These are phyloP conservation scores for Phorcus lineatus DNA, from an alignment of 2,888 invertebrate species.

Conservation along the genomic window DNA sequence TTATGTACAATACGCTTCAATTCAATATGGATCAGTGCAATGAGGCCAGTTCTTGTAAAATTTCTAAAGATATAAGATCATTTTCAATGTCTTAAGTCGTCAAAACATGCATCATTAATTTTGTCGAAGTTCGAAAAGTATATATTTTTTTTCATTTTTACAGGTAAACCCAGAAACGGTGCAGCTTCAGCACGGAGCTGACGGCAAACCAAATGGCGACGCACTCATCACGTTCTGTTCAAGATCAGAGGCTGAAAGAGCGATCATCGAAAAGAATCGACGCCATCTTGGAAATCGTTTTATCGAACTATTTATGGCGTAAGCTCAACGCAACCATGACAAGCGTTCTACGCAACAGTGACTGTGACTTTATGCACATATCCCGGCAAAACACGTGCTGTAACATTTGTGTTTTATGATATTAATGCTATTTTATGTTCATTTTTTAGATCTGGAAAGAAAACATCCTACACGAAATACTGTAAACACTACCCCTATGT, in stretches of 20 bases:
- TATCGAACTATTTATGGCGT: slow-evolving; percentile 76
- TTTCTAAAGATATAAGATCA: too few relatives aligned
- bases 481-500: too few relatives aligned
- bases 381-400: neutral
- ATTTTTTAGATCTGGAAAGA: too few relatives aligned
- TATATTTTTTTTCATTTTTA: slow-evolving; percentile 1
- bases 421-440: neutral
- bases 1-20: neutral
- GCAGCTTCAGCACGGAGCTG: slow-evolving; percentile 75
- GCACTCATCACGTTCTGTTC: slow-evolving; percentile 76
- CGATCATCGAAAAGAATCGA: slow-evolving; percentile 75
- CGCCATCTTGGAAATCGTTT: slow-evolving; percentile 76
- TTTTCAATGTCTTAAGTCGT: neutral
- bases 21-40: too few relatives aligned
- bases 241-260: slow-evolving; percentile 76
- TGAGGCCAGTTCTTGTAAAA: too few relatives aligned
- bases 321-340: slow-evolving; percentile 17
- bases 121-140: neutral
- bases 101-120: neutral
- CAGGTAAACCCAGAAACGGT: slow-evolving; percentile 77
- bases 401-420: neutral
- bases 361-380: slow-evolving; percentile 4
- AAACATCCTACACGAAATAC: too few relatives aligned
- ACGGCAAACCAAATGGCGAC: slow-evolving; percentile 76
- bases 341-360: neutral